Evolutionary conservation across 2,113 vertebrate species (phyloP).

Genomic region (Paramisgurnus dabryanus): DNA sequence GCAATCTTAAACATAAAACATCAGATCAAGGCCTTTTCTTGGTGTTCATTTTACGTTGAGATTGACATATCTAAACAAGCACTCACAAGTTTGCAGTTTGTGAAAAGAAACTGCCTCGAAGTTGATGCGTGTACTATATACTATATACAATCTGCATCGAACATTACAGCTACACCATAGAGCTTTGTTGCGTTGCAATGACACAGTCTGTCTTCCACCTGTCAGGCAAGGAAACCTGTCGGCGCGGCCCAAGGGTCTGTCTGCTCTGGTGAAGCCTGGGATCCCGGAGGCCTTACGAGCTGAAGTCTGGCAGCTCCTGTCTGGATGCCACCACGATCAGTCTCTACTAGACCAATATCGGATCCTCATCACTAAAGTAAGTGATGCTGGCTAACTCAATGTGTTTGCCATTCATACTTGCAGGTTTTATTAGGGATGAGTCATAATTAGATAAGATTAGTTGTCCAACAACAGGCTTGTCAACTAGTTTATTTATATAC

Average conservation of each 20-base stretch:
- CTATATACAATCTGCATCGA: not conserved
- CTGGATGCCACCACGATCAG: slow-evolving; percentile 92
- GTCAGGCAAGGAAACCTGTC: slow-evolving; percentile 91
- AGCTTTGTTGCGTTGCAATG: slow-evolving; percentile 1
- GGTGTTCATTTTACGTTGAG: too few species aligned
- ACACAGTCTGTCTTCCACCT: slow-evolving; percentile 41
- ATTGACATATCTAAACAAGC: too few species aligned
- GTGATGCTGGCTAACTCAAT: not conserved
- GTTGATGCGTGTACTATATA: too few species aligned
- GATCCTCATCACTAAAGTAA: slow-evolving; percentile 96
- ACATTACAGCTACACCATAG: not conserved
- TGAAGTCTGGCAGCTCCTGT: slow-evolving; percentile 96
- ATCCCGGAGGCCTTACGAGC: slow-evolving; percentile 94
- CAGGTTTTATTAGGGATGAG: too few species aligned
- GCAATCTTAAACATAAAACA: too few species aligned
- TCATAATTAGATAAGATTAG: too few species aligned
- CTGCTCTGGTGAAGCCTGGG: slow-evolving; percentile 85
- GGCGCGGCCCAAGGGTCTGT: slow-evolving; percentile 85
- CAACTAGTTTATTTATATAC: too few species aligned
- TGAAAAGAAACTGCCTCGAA: too few species aligned
- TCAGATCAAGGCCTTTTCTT: too few species aligned
- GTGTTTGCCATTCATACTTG: not conserved
- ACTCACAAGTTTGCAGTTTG: too few species aligned
- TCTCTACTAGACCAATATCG: slow-evolving; percentile 90
- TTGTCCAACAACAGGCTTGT: too few species aligned